A percentile compares a stretch with the other conserved stretches of the same genome.
These are phyloP conservation scores for Euwallacea fornicatus DNA, from an alignment of 1,140 invertebrate species.

Conservation along the genomic window DNA sequence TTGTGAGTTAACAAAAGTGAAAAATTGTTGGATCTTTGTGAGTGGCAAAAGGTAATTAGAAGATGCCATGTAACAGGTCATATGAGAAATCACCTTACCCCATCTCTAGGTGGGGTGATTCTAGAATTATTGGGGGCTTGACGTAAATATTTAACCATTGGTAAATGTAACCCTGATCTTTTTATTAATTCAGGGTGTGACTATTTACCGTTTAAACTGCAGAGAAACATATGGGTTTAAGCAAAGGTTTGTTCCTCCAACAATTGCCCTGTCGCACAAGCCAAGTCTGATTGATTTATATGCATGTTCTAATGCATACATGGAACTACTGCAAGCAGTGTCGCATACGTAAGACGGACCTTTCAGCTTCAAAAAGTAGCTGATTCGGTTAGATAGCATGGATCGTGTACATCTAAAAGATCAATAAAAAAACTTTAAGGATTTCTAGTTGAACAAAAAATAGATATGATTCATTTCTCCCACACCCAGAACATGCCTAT, in stretches of 20 bases:
- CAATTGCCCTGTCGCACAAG: slow-evolving; percentile 83
- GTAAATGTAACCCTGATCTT: too few species aligned
- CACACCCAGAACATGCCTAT: too few species aligned
- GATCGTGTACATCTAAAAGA: slow-evolving; percentile 75
- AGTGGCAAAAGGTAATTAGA: too few species aligned
- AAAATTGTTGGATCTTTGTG: too few species aligned
- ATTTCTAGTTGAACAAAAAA: neutral
- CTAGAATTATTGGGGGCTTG: too few species aligned
- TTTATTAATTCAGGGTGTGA: too few species aligned
- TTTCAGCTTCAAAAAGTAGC: slow-evolving; percentile 69
- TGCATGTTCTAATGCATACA: slow-evolving; percentile 83
- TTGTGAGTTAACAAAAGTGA: too few species aligned
- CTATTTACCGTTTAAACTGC: slow-evolving; percentile 77
- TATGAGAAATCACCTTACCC: too few species aligned
- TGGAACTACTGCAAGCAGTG: slow-evolving; percentile 87
- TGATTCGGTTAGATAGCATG: slow-evolving; percentile 91
- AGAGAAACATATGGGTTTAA: slow-evolving; percentile 85
- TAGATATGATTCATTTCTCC: too few species aligned
- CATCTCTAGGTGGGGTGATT: too few species aligned
- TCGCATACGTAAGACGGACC: slow-evolving; percentile 84
- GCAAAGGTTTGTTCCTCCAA: slow-evolving; percentile 80
- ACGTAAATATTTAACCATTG: too few species aligned
- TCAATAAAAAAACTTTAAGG: neutral
- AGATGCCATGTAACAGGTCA: too few species aligned
- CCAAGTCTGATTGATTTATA: slow-evolving; percentile 74